Evolutionary conservation across 2,888 invertebrate species (phyloP), one percentile per base, ranked within the genome.

Genomic region (Melieria picta): DNA sequence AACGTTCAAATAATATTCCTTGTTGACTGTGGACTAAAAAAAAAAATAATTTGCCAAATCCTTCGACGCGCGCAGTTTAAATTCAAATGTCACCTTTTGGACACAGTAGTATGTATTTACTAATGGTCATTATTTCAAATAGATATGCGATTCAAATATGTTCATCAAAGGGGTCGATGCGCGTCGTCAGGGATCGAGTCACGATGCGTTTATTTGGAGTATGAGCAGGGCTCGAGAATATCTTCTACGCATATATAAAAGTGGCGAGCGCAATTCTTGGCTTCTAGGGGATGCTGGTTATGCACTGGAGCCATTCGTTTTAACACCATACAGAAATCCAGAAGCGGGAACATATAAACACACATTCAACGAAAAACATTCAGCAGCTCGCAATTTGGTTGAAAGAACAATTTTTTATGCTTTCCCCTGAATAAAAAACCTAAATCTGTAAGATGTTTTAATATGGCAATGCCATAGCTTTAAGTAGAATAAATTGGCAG

Each of bases 271-370:
- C 11, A 65, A 55, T 7, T 46, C 45, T 50, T 58, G 45, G n/a
- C 47, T 71, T 13, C 60, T 66, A 52, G 75, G 72, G 13, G 72
- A 74, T 65, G 63, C 45, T n/a, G 72, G 72, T 3, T 73, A 73
- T 68, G 66, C 48, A 4, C 55, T 73, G 13, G 68, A 73, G n/a
- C 61, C 69, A 10, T 72, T 71, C 57, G 45, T 73, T 16, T 16
- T 16, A 0, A 16, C 16, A 16, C 16, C 16, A 16, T 16, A 16
- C 16, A 16, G 16, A 16, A 1, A 43, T 16, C 30, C 64, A 47
- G 13, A n/a, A 7, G 30, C 30, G 30, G 30, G 30, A 30, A 30
- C 30, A 1, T 30, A 30, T 30, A 30, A 30, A 30, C 30, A 30
- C 30, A 30, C 2, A 30, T 30, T 2, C 30, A 30, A 30, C 30